Base-by-base conservation (phyloP, 2,113 vertebrate species). In the Gambusia affinis region DNA sequence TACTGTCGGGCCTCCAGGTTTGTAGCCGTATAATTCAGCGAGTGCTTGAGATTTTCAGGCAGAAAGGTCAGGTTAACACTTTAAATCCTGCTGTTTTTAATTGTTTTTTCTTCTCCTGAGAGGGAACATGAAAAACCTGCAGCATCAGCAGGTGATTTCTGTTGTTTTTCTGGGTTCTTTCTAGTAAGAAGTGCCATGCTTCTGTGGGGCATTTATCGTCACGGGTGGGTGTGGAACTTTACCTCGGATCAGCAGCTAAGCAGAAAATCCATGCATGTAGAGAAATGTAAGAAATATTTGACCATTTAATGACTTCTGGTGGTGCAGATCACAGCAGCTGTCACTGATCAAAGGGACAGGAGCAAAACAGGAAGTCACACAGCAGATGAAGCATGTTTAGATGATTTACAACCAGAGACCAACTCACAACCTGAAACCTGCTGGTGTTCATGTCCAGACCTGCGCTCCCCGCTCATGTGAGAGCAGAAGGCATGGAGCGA, bases 391-490 rank as follows among this genome's bases (percentile, higher is more conserved):
- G 19, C 60, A 72, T 44, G 68, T 75, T 64, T 71, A 27, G 79
- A 28, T 12, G 65, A 66, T 73, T 83, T 67, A 27, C 62, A 82
- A 64, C 76, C 35, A 54, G 60, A 73, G 51, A 66, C 33, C 24
- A 51, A 67, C 67, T 29, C 17, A 31, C 44, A 44, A 30, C 66
- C 30, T 31, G 28, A 76, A 79, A 70, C 64, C 28, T 39, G 51
- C 73, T 47, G 0, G n/a, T 70, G 14, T 24, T 77, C 84, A 29
- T 81, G 88, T 81, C 80, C 75, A 60, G 63, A 91, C 88, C 70
- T 89, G 88, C 72, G 60, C 10, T 11, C 4, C n/a, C 47, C 3
- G 42, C 63, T 64, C 24, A 35, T 42, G 64, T 17, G 57, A 77
- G 61, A 30, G 69, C 67, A 66, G 63, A 66, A 60, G 37, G 61